Evolutionary conservation across 1,140 invertebrate genomes (phyloP).

Genomic region (Metaphire vulgaris): DNA sequence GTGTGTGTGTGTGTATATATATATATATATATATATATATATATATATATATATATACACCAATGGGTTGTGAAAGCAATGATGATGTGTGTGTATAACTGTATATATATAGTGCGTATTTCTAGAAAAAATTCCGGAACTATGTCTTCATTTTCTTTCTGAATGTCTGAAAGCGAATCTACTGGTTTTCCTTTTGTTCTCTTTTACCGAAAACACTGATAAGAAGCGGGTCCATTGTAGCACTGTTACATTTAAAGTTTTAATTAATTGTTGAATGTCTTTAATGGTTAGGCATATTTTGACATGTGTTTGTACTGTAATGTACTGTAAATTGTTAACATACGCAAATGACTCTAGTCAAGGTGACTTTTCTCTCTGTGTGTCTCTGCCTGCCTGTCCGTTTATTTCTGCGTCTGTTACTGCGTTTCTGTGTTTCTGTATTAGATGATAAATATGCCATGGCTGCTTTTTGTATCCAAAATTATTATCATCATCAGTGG

Average conservation of each 20-base stretch:
- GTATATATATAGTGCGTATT: no score
- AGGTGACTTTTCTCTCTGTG: neutral
- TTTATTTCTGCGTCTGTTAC: neutral
- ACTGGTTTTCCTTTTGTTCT: neutral
- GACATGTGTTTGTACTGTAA: neutral
- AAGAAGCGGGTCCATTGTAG: no score
- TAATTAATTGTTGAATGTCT: neutral
- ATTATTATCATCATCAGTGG: neutral
- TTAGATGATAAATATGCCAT: neutral
- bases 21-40: no score
- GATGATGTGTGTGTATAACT: no score
- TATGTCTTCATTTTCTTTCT: neutral
- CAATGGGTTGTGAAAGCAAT: no score
- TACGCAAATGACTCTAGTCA: neutral
- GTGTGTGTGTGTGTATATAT: no score
- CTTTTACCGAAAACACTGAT: neutral
- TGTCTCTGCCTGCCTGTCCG: neutral
- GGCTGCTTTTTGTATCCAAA: neutral
- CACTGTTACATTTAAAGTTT: neutral
- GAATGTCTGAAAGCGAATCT: neutral
- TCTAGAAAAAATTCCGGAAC: no score
- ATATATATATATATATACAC: no score
- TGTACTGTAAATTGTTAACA: neutral
- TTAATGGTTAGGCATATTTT: neutral
- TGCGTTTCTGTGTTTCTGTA: neutral